These are phyloP conservation scores for Agonum fuliginosum DNA, from an alignment of 2,888 invertebrate species.

Conservation along the genomic window DNA sequence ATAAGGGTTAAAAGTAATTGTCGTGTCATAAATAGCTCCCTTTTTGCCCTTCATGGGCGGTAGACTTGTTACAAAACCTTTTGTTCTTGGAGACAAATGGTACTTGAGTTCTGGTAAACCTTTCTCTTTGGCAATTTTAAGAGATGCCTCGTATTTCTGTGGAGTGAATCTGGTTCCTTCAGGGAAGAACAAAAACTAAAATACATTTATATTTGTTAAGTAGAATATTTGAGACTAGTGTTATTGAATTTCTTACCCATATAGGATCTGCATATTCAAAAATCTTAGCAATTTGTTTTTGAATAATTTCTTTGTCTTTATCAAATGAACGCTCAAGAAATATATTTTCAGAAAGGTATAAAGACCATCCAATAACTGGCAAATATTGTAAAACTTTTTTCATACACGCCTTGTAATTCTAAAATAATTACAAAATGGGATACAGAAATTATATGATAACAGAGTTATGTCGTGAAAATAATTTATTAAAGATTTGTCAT, in stretches of 20 bases:
- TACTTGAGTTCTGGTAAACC: slow-evolving; percentile 90
- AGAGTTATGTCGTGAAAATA: too few relatives aligned
- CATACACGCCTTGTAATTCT: slow-evolving; percentile 93
- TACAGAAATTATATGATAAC: too few relatives aligned
- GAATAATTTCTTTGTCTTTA: slow-evolving; percentile 87
- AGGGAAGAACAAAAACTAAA: slow-evolving; percentile 89
- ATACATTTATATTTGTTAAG: too few relatives aligned
- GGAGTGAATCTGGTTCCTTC: slow-evolving; percentile 95
- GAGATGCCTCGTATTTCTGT: slow-evolving; percentile 89
- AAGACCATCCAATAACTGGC: slow-evolving; percentile 94
- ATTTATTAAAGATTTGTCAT: not conserved
- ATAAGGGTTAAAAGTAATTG: slow-evolving; percentile 81
- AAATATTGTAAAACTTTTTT: slow-evolving; percentile 91
- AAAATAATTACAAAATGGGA: slow-evolving; percentile 70
- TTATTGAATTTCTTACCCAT: slow-evolving; percentile 84
- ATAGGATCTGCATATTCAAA: slow-evolving; percentile 89
- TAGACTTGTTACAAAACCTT: slow-evolving; percentile 92
- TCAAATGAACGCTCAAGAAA: slow-evolving; percentile 91
- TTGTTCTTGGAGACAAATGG: slow-evolving; percentile 93
- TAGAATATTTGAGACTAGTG: too few relatives aligned
- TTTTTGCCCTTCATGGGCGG: slow-evolving; percentile 87
- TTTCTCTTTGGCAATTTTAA: slow-evolving; percentile 90
- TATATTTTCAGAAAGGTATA: slow-evolving; percentile 92
- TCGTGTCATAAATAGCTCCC: slow-evolving; percentile 89
- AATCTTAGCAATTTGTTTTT: slow-evolving; percentile 83